Conservation (phyloP, 2,888 invertebrate genomes). For the Chymomyza amoena region DNA sequence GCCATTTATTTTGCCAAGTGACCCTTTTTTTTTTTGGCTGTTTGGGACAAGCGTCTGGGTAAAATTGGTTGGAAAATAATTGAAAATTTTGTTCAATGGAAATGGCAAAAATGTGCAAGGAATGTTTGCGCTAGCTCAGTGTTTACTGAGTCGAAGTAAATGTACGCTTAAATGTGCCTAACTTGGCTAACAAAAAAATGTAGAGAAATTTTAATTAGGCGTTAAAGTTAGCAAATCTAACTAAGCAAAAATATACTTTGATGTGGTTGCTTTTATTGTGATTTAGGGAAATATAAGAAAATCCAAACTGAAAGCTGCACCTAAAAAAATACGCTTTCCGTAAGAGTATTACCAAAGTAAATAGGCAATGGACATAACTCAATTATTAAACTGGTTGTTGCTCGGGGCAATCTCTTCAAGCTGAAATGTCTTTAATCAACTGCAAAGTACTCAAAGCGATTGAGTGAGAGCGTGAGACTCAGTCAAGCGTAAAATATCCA, state of each 20-base stretch:
- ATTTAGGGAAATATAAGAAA: too few relatives aligned
- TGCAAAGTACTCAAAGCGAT: neutral
- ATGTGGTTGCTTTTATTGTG: too few relatives aligned
- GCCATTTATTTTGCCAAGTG: constrained; percentile 15
- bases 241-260: too few relatives aligned
- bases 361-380: constrained; percentile 44
- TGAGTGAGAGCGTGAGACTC: neutral
- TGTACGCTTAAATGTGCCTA: neutral
- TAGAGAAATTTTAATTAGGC: too few relatives aligned
- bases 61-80: constrained; percentile 55
- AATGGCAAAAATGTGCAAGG: constrained; percentile 16
- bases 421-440: constrained; percentile 15
- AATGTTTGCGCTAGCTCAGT: neutral
- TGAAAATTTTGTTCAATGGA: constrained; percentile 56
- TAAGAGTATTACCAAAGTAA: constrained; percentile 25
- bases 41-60: constrained; percentile 15
- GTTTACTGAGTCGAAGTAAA: neutral
- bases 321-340: neutral
- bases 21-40: constrained; percentile 6
- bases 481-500: neutral
- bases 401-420: neutral
- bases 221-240: too few relatives aligned
- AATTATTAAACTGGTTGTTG: constrained; percentile 47
- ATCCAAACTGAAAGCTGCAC: too few relatives aligned
- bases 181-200: too few relatives aligned